Evolutionary conservation across 2,888 invertebrate genomes (phyloP).

Genomic region (Therioaphis trifolii): DNA sequence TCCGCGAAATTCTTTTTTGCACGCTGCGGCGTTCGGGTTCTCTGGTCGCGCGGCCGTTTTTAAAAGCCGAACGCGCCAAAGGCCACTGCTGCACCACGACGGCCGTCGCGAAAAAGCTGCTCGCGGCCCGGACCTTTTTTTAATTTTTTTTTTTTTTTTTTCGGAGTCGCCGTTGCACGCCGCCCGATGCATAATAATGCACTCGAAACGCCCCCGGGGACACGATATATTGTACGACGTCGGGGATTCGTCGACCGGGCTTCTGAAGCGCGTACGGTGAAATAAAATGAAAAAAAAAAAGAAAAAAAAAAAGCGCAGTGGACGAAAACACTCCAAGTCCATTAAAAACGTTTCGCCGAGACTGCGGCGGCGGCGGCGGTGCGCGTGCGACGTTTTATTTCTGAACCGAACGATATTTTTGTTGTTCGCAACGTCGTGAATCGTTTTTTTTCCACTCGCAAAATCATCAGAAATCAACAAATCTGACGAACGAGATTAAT

Average conservation of each 20-base stretch:
- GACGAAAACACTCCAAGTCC: conserved; percentile 40
- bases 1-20: conserved; percentile 32
- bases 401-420: too few relatives aligned
- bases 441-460: not conserved
- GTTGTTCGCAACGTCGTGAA: not conserved
- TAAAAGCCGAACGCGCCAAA: conserved; percentile 36
- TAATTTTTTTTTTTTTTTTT: too few relatives aligned
- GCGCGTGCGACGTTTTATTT: not conserved
- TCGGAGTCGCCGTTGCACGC: not conserved
- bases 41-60: not conserved
- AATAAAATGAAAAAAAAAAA: not conserved
- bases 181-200: conserved; percentile 22
- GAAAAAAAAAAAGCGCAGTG: not conserved
- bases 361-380: not conserved
- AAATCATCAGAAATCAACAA: too few relatives aligned
- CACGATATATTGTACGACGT: not conserved
- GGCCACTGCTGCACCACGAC: conserved; percentile 11
- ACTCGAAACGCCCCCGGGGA: conserved; percentile 36
- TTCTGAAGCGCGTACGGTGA: not conserved
- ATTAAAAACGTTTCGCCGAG: conserved; percentile 32
- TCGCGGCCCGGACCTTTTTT: conserved; percentile 13
- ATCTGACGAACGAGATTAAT: too few relatives aligned
- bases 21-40: conserved; percentile 24
- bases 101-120: not conserved
- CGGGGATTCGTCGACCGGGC: not conserved